Evolutionary conservation across 2,888 invertebrate genomes (phyloP).

Genomic region (Aspidiotus destructor): DNA sequence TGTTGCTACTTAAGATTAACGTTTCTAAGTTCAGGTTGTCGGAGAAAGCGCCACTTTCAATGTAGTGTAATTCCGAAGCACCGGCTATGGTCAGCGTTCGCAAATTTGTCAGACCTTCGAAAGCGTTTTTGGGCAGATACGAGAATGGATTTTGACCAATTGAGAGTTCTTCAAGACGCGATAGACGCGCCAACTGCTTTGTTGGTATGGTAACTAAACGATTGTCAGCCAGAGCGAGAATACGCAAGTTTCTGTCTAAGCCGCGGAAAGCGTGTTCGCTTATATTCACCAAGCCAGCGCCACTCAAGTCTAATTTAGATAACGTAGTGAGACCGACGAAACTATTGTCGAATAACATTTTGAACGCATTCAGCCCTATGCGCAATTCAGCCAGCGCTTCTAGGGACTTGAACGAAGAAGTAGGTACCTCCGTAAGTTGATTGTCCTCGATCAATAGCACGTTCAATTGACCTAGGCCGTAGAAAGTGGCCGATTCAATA

Average conservation of each 20-base stretch:
- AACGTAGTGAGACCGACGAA: slow-evolving; percentile 67
- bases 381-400: slow-evolving; percentile 73
- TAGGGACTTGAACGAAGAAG: slow-evolving; percentile 59
- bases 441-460: slow-evolving; percentile 78
- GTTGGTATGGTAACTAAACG: slow-evolving; percentile 65
- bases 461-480: slow-evolving; percentile 62
- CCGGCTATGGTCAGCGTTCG: slow-evolving; percentile 68
- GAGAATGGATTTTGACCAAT: slow-evolving; percentile 75
- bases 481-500: slow-evolving; percentile 67
- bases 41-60: slow-evolving; percentile 67
- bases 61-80: slow-evolving; percentile 58
- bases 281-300: slow-evolving; percentile 69
- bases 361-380: slow-evolving; percentile 72
- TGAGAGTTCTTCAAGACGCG: slow-evolving; percentile 66
- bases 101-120: slow-evolving; percentile 63
- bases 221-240: slow-evolving; percentile 70
- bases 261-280: slow-evolving; percentile 67
- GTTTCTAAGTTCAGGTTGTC: slow-evolving; percentile 73
- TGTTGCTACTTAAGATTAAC: slow-evolving; percentile 65
- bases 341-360: slow-evolving; percentile 62
- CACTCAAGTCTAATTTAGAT: slow-evolving; percentile 65
- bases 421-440: slow-evolving; percentile 65
- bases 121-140: slow-evolving; percentile 59
- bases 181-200: slow-evolving; percentile 57
- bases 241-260: slow-evolving; percentile 58